A percentile compares a stretch with the other conserved stretches of the same genome.
These are phyloP conservation scores for Paramisgurnus dabryanus DNA, from an alignment of 2,113 vertebrate species.

Conservation along the genomic window DNA sequence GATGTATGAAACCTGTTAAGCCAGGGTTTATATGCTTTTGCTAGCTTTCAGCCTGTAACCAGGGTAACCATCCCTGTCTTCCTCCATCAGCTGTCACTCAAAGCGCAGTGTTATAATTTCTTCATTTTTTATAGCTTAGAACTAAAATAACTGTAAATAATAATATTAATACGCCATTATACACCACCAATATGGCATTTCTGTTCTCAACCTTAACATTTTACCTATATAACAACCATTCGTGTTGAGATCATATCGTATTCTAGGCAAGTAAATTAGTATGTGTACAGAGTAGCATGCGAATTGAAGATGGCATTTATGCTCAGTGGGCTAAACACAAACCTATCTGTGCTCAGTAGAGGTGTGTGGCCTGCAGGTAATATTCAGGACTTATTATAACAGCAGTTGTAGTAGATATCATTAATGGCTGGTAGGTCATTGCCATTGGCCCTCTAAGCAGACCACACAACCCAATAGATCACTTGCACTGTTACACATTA, in stretches of 20 bases:
- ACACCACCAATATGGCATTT: neutral
- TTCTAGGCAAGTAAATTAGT: constrained; percentile 32
- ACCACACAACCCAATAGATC: neutral
- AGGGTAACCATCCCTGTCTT: constrained; percentile 5
- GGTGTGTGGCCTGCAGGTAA: neutral
- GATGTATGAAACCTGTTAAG: constrained; percentile 23
- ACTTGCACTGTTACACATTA: neutral
- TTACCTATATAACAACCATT: constrained; percentile 18
- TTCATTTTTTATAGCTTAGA: neutral
- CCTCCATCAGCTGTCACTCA: constrained; percentile 24
- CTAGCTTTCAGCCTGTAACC: constrained; percentile 30
- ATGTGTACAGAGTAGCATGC: constrained; percentile 1
- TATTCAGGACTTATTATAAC: neutral
- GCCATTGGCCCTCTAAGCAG: neutral
- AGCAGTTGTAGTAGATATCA: neutral
- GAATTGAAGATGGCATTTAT: constrained; percentile 13
- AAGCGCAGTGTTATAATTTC: constrained; percentile 31
- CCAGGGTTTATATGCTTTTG: constrained; percentile 5
- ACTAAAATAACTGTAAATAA: neutral
- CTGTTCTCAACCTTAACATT: constrained; percentile 1
- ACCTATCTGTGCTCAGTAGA: neutral
- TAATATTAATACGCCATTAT: neutral
- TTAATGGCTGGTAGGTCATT: neutral
- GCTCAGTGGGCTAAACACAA: neutral
- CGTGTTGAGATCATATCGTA: neutral